These are phyloP conservation scores for Xerus rutilus DNA, from an alignment of 2,797 vertebrate species.

Conservation along the genomic window DNA sequence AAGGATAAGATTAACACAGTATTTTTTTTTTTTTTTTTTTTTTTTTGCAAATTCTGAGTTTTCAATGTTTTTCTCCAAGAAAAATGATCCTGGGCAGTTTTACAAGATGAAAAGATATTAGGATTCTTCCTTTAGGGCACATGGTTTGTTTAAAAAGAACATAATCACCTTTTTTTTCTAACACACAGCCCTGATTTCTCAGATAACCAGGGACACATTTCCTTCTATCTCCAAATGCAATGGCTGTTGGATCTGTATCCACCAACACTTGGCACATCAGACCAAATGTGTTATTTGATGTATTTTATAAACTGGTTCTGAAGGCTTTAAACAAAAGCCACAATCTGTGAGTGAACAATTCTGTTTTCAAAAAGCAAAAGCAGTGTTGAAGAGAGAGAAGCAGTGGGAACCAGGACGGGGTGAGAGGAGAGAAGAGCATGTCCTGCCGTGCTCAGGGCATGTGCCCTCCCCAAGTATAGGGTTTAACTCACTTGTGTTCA, in stretches of 20 bases:
- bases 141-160: constrained; percentile 1
- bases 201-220: background rate
- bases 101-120: background rate
- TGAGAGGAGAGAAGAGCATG: background rate
- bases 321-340: constrained; percentile 20
- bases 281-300: background rate
- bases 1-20: background rate
- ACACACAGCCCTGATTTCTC: background rate
- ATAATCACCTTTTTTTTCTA: background rate
- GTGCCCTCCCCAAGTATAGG: background rate
- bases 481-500: background rate
- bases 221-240: background rate
- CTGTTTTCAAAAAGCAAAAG: background rate
- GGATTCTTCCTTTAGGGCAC: constrained; percentile 14
- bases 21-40: background rate
- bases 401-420: background rate
- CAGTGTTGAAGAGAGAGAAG: background rate
- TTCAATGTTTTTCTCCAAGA: constrained; percentile 33
- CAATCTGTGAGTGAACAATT: background rate
- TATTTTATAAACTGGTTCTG: constrained; percentile 15
- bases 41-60: background rate
- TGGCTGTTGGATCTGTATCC: background rate
- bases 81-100: constrained; percentile 42
- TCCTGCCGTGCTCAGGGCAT: background rate
- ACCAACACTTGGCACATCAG: background rate